Conservation (phyloP, 2,797 vertebrate species). For the Acropternis orthonyx region DNA sequence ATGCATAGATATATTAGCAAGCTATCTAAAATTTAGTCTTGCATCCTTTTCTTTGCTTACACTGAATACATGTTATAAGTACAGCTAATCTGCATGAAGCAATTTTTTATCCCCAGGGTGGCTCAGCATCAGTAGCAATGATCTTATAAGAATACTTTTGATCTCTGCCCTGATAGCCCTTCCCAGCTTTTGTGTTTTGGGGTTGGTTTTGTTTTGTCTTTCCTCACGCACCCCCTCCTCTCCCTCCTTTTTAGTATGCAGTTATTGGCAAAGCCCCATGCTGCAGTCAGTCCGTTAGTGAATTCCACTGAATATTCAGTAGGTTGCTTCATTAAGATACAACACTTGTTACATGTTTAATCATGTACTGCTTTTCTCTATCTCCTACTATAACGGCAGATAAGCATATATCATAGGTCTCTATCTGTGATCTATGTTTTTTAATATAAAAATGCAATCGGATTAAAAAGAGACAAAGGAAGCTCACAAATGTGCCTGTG, state of each 20-base stretch:
- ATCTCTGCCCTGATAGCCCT: not conserved
- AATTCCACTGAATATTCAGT: conserved; percentile 48
- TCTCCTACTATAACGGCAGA: not conserved
- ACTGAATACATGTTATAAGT: not conserved
- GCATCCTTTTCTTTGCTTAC: conserved; percentile 5
- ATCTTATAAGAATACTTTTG: conserved; percentile 13
- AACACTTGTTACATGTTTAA: conserved; percentile 44
- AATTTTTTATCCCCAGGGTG: not conserved
- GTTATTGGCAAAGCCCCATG: conserved; percentile 2
- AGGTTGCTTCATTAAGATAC: conserved; percentile 40
- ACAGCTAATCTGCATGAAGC: not conserved
- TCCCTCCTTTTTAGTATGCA: not conserved
- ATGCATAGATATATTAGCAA: conserved; percentile 27
- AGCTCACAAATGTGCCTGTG: not conserved
- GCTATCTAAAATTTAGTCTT: conserved; percentile 34
- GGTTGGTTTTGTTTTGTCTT: not conserved
- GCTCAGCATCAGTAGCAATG: not conserved
- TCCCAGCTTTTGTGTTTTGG: not conserved
- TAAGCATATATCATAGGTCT: not conserved
- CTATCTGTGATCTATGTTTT: not conserved
- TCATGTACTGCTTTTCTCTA: conserved; percentile 22
- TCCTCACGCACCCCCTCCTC: fast-evolving
- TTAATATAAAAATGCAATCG: not conserved
- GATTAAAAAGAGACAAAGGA: conserved; percentile 14
- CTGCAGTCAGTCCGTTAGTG: not conserved